Evolutionary conservation across 2,888 invertebrate genomes (phyloP).

Genomic region (Orthonychiurus folsomi): DNA sequence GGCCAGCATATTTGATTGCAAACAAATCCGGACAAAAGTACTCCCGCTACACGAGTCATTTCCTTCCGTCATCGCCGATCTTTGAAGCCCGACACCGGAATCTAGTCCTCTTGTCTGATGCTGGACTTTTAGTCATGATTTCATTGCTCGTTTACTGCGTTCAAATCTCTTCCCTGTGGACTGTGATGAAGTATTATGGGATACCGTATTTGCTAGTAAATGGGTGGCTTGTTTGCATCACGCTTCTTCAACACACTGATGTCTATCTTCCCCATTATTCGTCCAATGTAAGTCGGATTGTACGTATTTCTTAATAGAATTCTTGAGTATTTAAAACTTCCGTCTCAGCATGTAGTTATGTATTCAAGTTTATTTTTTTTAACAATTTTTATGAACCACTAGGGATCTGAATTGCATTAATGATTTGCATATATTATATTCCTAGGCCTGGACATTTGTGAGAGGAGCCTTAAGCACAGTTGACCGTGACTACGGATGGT

Average conservation of each 20-base stretch:
- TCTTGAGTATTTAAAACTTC: no score
- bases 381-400: no score
- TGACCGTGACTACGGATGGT: constrained; percentile 19
- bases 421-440: background rate
- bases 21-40: constrained; percentile 9
- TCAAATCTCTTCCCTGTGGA: constrained; percentile 8
- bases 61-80: constrained; percentile 9
- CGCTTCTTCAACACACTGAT: constrained; percentile 21
- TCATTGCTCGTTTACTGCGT: background rate
- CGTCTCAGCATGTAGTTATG: no score
- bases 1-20: constrained; percentile 13
- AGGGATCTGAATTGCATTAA: background rate
- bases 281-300: background rate
- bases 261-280: constrained; percentile 19
- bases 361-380: no score
- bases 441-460: constrained; percentile 15
- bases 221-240: constrained; percentile 17
- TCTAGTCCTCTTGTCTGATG: constrained; percentile 12
- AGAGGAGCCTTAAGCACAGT: constrained; percentile 18
- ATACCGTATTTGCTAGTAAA: constrained; percentile 17
- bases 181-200: constrained; percentile 17
- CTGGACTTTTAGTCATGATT: background rate
- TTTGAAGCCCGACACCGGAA: constrained; percentile 5
- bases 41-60: constrained; percentile 4
- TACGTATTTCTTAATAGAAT: no score